Percentiles rank a stretch among this genome's conserved stretches.
These are phyloP conservation scores for Pimephales promelas DNA, from an alignment of 2,113 vertebrate species.

Conservation along the genomic window DNA sequence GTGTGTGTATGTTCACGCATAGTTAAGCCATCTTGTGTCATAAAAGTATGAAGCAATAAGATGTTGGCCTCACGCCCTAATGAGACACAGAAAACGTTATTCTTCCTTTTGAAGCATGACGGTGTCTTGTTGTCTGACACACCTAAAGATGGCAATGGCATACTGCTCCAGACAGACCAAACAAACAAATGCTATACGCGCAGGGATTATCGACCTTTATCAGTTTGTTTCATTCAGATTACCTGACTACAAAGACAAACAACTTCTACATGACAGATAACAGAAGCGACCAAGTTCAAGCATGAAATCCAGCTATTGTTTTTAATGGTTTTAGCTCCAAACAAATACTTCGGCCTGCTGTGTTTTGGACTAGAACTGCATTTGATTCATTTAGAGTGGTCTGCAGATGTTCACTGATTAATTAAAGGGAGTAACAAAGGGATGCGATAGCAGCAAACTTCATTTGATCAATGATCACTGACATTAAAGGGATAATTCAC, in stretches of 20 bases:
- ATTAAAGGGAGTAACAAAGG: not conserved
- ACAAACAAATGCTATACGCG: not conserved
- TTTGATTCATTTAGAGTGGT: not conserved
- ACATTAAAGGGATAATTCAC: not conserved
- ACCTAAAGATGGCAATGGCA: not conserved
- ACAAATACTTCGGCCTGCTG: not conserved
- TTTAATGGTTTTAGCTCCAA: not conserved
- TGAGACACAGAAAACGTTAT: not conserved
- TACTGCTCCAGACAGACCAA: not conserved
- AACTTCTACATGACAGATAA: not conserved
- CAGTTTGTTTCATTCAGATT: not conserved
- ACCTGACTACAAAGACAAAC: not conserved
- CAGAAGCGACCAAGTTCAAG: not conserved
- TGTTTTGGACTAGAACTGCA: not conserved
- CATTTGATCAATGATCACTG: not conserved
- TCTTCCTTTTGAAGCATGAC: conserved; percentile 2
- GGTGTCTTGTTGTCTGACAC: not conserved
- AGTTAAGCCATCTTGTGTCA: not conserved
- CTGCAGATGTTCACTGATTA: conserved; percentile 30
- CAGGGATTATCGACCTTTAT: not conserved
- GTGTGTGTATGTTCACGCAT: not conserved
- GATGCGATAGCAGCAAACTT: not conserved
- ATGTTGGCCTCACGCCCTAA: conserved; percentile 14
- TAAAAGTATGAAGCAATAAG: conserved; percentile 15
- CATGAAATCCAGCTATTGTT: not conserved